Percentiles rank a stretch among this genome's conserved stretches.
These are phyloP conservation scores for Steinernema hermaphroditum DNA, from an alignment of 2,888 invertebrate genomes.

Conservation along the genomic window DNA sequence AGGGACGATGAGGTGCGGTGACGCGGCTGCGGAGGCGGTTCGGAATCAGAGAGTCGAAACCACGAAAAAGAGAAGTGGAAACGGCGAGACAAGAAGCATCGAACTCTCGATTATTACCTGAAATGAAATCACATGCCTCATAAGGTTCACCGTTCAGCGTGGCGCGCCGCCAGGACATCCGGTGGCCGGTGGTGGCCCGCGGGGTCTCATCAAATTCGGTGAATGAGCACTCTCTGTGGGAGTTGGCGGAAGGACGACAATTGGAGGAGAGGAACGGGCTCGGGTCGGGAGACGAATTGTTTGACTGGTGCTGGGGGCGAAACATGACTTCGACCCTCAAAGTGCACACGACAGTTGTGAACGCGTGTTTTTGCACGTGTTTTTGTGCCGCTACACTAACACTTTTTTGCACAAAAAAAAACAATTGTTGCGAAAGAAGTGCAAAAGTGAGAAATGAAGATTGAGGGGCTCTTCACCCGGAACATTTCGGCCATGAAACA, in stretches of 20 bases:
- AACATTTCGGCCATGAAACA: neutral
- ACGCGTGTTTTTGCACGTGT: neutral
- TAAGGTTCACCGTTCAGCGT: neutral
- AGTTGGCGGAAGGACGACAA: neutral
- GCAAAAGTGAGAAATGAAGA: neutral
- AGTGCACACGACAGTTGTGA: neutral
- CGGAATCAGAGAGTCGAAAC: neutral
- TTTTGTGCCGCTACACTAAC: no score
- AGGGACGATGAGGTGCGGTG: neutral
- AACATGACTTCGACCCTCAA: neutral
- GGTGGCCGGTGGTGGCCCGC: neutral
- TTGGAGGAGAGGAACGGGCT: constrained; percentile 7
- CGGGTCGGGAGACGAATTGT: no score
- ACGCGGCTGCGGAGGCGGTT: neutral
- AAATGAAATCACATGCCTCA: constrained; percentile 21
- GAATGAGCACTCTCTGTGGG: constrained; percentile 17
- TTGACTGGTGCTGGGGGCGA: neutral
- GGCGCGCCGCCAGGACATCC: neutral
- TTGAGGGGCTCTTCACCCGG: neutral
- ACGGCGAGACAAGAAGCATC: constrained; percentile 2
- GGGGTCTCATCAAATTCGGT: constrained; percentile 14
- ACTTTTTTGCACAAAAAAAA: neutral
- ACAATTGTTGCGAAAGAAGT: neutral
- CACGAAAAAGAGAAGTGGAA: no score
- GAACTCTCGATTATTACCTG: constrained; percentile 16